phyloP scores from a whole-genome alignment of 2,797 vertebrate genomes.

The Iguana delicatissima region DNA sequence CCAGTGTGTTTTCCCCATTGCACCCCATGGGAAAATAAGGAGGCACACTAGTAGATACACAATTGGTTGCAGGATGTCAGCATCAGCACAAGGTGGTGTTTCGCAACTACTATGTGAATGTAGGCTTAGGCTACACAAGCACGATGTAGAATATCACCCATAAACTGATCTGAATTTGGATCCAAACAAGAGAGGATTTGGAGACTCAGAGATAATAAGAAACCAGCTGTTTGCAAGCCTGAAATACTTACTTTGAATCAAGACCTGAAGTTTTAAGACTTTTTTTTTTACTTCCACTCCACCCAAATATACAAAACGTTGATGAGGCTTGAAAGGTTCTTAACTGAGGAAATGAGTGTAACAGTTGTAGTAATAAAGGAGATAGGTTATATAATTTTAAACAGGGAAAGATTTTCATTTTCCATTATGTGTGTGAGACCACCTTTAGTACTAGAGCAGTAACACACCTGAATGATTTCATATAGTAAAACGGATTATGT shows the following conservation, averaged over 20 bases:
- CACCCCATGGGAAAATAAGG: too few species aligned
- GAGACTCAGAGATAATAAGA: not conserved
- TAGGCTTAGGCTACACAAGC: too few species aligned
- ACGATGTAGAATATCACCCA: too few species aligned
- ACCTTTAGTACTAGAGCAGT: not conserved
- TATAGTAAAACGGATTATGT: slow-evolving; percentile 12
- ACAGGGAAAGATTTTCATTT: not conserved
- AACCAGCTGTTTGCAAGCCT: not conserved
- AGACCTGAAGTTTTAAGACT: not conserved
- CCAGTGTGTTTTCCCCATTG: too few species aligned
- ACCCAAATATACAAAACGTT: not conserved
- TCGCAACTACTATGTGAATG: too few species aligned
- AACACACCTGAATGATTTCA: slow-evolving; percentile 2
- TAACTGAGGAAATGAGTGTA: not conserved
- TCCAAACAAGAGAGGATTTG: not conserved
- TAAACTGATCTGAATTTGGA: not conserved
- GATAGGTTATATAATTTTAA: not conserved
- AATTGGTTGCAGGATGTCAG: too few species aligned
- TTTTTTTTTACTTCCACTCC: not conserved
- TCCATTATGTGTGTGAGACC: not conserved
- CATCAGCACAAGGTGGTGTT: too few species aligned
- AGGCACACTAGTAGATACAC: too few species aligned
- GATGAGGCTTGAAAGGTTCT: not conserved
- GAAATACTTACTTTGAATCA: not conserved
- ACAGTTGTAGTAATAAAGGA: slow-evolving; percentile 17